Evolutionary conservation across 2,888 invertebrate species (phyloP), one percentile per base, ranked within the genome.

Genomic region (Acanthoscelides obtectus): DNA sequence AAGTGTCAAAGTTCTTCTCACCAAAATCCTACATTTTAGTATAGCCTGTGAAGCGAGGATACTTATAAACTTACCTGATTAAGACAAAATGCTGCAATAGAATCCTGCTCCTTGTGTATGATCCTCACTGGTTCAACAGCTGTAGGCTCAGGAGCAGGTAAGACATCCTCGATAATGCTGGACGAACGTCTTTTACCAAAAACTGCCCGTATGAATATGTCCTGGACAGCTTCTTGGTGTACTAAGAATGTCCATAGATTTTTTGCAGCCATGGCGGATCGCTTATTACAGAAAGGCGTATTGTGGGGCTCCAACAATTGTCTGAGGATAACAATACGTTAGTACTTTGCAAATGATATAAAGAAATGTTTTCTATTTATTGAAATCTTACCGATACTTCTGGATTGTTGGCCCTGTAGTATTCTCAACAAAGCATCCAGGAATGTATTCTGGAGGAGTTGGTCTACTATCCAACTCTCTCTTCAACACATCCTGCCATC

Each of bases 81-180:
- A 73, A 98, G 89, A 83, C 98, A 98, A 88, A 99, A 99, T 45
- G 99, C 96, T 70, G 97, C 93, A 79, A 99, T 98, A 72, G 97
- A 95, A 86, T 99, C 99, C 86, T 98, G 98, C 83, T 99, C 99
- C 86, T 99, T 98, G 86, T 99, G 99, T 78, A 99, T 96, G 79
- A 99, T 96, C 78, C 98, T 90, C 73, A 97, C 95, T 12, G 96
- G 96, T 82, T 96, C 96, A 72, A 91, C 89, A 8, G 79, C 77
- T 6, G 79, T 75, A 2, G 83, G 81, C 75, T 87, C 85, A 0
- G 83, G 83, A 75, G 84, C 83, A n/a, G 84, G 84, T 69, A 86
- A 80, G 73, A 84, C 84, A 70, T 83, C 87, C 63, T 88, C 88
- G 71, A 88, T 86, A 22, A 90, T 87, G 27, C 87, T 86, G 67